phyloP scores from a whole-genome alignment of 2,113 vertebrate species.

The Hepsetus odoe region DNA sequence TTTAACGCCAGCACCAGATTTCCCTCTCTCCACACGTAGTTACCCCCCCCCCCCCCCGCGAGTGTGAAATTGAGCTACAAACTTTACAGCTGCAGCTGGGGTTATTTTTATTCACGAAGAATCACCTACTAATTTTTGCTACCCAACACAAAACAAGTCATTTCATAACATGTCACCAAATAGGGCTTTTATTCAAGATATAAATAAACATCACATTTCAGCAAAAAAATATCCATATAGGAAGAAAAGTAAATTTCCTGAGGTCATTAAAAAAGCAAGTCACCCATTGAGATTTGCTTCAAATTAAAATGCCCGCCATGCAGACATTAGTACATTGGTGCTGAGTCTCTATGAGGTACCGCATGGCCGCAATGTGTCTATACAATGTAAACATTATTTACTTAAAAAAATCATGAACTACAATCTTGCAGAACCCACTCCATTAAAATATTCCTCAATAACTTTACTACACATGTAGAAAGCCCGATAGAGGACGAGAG shows the following conservation, averaged over 20 bases:
- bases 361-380: conserved; percentile 21
- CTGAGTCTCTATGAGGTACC: conserved; percentile 6
- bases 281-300: not conserved
- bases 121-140: not conserved
- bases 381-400: conserved; percentile 36
- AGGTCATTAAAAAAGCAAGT: not conserved
- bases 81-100: not conserved
- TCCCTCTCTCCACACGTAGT: not conserved
- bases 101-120: not conserved
- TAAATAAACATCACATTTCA: conserved; percentile 19
- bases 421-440: not conserved
- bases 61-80: too few species aligned
- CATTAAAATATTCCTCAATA: not conserved
- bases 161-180: not conserved
- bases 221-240: not conserved
- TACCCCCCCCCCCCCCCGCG: too few species aligned
- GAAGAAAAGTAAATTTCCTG: not conserved
- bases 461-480: conserved; percentile 8
- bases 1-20: not conserved
- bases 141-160: not conserved
- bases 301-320: not conserved
- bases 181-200: conserved; percentile 25
- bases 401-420: not conserved
- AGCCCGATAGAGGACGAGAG: not conserved
- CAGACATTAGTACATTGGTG: not conserved